Conservation (phyloP, 2,113 vertebrate genomes). For the Ptilorrhoa leucosticta region DNA sequence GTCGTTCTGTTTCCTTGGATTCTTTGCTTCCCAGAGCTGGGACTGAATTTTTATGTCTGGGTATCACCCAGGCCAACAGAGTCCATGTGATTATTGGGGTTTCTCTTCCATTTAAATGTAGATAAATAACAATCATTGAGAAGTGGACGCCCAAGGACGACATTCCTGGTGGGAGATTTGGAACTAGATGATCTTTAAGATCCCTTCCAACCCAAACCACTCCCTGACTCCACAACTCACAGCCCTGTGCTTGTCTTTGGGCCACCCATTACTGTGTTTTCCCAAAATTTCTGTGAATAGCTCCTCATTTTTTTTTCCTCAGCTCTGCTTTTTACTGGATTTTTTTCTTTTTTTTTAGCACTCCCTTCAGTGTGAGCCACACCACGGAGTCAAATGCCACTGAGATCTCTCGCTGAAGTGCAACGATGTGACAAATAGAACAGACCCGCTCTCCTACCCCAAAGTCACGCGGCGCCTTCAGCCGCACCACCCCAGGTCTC, state of each 20-base stretch:
- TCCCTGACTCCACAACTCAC: not conserved
- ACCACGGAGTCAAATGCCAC: not conserved
- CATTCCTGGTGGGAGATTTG: not conserved
- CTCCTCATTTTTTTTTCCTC: not conserved
- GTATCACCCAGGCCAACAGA: not conserved
- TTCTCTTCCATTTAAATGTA: not conserved
- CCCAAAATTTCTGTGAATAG: not conserved
- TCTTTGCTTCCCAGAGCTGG: not conserved
- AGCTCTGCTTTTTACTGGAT: not conserved
- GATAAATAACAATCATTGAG: not conserved
- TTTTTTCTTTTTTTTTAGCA: not conserved
- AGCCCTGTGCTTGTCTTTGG: not conserved
- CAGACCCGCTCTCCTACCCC: not conserved
- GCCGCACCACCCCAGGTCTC: not conserved
- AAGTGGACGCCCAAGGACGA: not conserved
- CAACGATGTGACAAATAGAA: not conserved
- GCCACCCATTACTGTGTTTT: not conserved
- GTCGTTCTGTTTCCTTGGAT: not conserved
- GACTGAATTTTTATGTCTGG: not conserved
- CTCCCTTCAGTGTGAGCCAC: not conserved
- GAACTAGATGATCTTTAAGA: not conserved
- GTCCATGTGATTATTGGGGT: accelerated
- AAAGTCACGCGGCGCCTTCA: not conserved
- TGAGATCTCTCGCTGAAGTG: not conserved
- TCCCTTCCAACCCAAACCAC: not conserved